Base-by-base conservation (phyloP, 1,140 invertebrate species). In the Conus betulinus region DNA sequence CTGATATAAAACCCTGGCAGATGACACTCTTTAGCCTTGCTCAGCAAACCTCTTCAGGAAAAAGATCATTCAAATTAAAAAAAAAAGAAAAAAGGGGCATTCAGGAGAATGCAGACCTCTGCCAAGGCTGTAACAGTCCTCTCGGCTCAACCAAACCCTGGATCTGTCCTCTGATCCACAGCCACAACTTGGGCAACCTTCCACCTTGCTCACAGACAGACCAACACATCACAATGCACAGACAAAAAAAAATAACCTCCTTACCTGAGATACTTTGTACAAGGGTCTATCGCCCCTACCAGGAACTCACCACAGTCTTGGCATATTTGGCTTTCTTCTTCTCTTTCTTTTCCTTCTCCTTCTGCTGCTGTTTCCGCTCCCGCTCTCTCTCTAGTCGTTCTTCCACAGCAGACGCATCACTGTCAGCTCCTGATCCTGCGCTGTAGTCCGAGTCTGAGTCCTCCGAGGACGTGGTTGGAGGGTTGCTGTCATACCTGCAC, bases 261-360 rank as follows among this genome's bases (percentile, higher is more conserved):
- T 3, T 39, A 39, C 39, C 39, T 3, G 39, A 39, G 39, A 39
- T 39, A 39, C 7, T 0, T 25, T 71, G 51, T 17, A 84, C 20
- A 25, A 17, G 15, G 52, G 23, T 1, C 6, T 1, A 55, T 52
- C 5, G 7, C 11, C 17, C 55, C 13, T 60, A n/a, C n/a, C 57
- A 10, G 5, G 10, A 63, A 89, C 91, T 85, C 88, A 94, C 93
- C 90, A 97, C 96, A 88, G 97, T 97, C 91, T 97, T 98, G 3
- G 96, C 95, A 87, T 96, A 96, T 92, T 96, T 97, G 71, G 95
- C 93, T 93, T 96, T 96, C 95, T 89, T 95, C 94, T 78, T 90
- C 90, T 88, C 91, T 88, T 90, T 82, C 84, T 92, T 88, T 94
- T 96, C 93, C 96, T 96, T 87, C 96, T 96, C 84, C 92, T 90